A percentile compares a stretch with the other conserved stretches of the same genome.
phyloP scores from a whole-genome alignment of 64 coral and sea anemone genomes.

The Montipora cactus region DNA sequence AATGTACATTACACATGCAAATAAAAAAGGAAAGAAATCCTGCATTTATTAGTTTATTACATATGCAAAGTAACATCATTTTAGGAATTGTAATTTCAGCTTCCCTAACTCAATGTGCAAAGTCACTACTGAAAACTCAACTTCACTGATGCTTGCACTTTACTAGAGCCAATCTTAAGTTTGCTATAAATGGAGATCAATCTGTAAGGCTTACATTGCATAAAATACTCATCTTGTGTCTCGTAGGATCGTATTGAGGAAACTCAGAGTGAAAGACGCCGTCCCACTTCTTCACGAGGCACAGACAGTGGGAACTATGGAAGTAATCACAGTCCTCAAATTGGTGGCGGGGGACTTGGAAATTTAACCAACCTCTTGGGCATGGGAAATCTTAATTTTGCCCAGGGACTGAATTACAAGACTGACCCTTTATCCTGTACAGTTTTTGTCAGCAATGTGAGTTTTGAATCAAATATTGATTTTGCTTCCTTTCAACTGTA shows the following conservation, averaged over 20 bases:
- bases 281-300: neutral
- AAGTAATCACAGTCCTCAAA: neutral
- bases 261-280: conserved; percentile 13
- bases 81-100: too few species aligned
- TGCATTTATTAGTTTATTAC: too few species aligned
- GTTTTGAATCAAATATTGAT: neutral
- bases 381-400: conserved; percentile 45
- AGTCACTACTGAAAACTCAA: too few species aligned
- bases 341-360: neutral
- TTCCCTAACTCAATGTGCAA: too few species aligned
- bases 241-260: conserved; percentile 64
- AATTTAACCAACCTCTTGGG: conserved; percentile 47
- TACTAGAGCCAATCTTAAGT: too few species aligned
- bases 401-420: conserved; percentile 78
- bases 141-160: too few species aligned
- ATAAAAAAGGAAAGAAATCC: too few species aligned
- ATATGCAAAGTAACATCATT: too few species aligned
- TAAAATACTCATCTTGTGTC: neutral
- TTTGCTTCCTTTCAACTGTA: too few species aligned
- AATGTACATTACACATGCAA: too few species aligned
- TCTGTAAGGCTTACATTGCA: too few species aligned
- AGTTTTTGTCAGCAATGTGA: conserved; percentile 98
- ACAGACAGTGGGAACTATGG: neutral
- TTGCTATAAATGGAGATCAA: too few species aligned
- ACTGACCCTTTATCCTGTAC: conserved; percentile 84